These are phyloP conservation scores for Picathartes gymnocephalus DNA, from an alignment of 2,113 vertebrate species.

Conservation along the genomic window DNA sequence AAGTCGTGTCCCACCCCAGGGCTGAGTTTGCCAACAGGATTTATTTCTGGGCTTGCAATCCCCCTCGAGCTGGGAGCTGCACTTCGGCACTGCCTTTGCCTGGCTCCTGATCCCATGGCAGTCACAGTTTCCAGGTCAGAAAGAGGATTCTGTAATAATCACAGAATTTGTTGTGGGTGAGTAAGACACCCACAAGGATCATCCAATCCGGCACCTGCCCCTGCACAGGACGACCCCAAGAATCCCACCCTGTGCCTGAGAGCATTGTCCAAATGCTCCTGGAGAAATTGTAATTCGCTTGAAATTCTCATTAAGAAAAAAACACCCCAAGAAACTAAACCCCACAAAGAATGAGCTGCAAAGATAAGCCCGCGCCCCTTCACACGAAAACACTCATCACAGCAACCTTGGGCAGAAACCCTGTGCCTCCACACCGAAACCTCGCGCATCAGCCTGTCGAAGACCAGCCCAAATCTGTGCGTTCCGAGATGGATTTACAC, in stretches of 20 bases:
- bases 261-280: fast-evolving
- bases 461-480: not conserved
- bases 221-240: not conserved
- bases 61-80: not conserved
- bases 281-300: fast-evolving
- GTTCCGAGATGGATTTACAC: not conserved
- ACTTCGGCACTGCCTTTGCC: fast-evolving
- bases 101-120: not conserved
- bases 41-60: not conserved
- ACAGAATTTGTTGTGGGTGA: not conserved
- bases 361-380: not conserved
- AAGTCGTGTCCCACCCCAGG: not conserved
- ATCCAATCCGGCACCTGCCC: not conserved
- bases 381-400: not conserved
- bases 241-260: not conserved
- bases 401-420: not conserved
- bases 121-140: not conserved
- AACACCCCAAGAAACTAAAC: not conserved
- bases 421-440: not conserved
- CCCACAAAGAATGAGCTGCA: not conserved
- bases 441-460: fast-evolving
- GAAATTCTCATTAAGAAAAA: not conserved
- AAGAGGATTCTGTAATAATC: not conserved
- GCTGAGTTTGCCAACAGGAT: not conserved
- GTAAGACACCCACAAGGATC: not conserved